Base-by-base conservation (phyloP, 1,140 invertebrate genomes). In the Ectropis grisescens region DNA sequence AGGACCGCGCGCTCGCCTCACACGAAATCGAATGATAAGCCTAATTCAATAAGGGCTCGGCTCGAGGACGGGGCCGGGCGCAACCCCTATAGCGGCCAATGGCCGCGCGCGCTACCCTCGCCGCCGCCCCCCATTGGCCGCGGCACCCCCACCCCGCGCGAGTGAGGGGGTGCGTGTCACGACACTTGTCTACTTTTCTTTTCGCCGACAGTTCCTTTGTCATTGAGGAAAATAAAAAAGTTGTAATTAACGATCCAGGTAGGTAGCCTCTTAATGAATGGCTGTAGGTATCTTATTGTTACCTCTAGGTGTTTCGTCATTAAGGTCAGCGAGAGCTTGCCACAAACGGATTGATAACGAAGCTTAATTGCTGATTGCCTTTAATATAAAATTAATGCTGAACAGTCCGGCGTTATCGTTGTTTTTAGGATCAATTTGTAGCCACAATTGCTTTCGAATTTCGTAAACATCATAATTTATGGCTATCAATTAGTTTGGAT, bases 21-120 rank as follows among this genome's bases (percentile, higher is more conserved):
- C 79, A 78, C 65, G 78, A 82, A 83, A 83, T 83, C 82, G 74
- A 83, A 83, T 83, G 80, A 83, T 83, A 82, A 83, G 78, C 75
- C 76, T 83, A 83, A 83, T 82, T 83, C 75, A 82, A 83, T 83
- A 82, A 82, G 76, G 79, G 72, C 59, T 58, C 60, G 62, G 60
- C 57, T 68, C 54, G 75, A 71, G 74, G 58, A 66, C 42, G 67
- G 68, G 79, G 75, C 76, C 75, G 81, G 62, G 66, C 69, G 50
- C 46, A 50, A 57, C 59, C 64, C 71, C 70, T 70, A 61, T 36
- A 48, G 46, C 41, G 55, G 51, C 76, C 78, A 78, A 78, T 75
- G 61, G 74, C 45, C 65, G 52, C 47, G 38, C 34, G 45, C 37
- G 51, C 25, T 28, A 43, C 14, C 47, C 27, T 53, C 43, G 51